These are phyloP conservation scores for Actinemys pallida DNA, from an alignment of 2,113 vertebrate genomes.

Conservation along the genomic window DNA sequence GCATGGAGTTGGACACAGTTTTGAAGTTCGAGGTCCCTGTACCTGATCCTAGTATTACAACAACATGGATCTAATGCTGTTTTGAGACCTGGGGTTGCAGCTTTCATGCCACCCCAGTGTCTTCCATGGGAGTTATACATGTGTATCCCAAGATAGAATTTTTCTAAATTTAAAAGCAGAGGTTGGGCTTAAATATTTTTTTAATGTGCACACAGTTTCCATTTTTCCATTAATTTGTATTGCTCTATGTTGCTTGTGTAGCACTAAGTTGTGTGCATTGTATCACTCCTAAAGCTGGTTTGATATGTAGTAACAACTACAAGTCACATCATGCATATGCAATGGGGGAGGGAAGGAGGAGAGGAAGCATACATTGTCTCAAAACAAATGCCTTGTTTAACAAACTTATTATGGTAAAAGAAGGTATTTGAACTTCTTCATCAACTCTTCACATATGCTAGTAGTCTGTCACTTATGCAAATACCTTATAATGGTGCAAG, in stretches of 20 bases:
- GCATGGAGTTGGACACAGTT: background rate
- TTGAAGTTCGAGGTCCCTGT: background rate
- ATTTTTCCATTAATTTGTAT: background rate
- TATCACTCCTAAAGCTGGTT: background rate
- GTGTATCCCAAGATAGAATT: background rate
- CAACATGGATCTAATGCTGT: background rate
- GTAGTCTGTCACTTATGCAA: constrained; percentile 2
- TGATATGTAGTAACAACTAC: background rate
- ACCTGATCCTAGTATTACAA: background rate
- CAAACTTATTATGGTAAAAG: background rate
- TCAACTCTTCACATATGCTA: background rate
- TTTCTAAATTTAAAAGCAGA: background rate
- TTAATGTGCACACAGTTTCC: background rate
- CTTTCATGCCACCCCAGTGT: background rate
- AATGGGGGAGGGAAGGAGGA: background rate
- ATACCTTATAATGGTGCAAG: background rate
- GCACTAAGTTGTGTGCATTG: background rate
- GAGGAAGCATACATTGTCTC: background rate
- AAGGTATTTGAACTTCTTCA: constrained; percentile 18
- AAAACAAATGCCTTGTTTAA: constrained; percentile 20
- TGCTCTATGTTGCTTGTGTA: background rate
- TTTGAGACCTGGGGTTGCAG: background rate
- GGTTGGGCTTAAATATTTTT: too few relatives aligned
- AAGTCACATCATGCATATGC: background rate
- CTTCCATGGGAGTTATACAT: background rate